Base-by-base conservation (phyloP, 1,140 invertebrate species). In the Trichonephila clavipes region DNA sequence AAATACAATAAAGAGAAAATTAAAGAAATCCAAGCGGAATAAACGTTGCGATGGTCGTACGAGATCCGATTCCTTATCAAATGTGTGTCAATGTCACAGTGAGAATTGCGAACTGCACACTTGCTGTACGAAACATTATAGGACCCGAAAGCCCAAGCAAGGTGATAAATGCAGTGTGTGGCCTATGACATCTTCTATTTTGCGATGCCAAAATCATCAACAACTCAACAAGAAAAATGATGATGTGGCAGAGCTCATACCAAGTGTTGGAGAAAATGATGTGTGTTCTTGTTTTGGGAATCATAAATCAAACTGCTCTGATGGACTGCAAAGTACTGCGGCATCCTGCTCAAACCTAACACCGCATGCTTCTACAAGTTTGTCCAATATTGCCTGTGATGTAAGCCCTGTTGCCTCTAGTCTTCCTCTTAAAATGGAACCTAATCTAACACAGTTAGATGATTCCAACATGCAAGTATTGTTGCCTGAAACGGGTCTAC, bases 121-220 rank as follows among this genome's bases (percentile, higher is more conserved):
- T 5, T 88, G 72, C n/a, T 89, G 92, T 44, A 19, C 87, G 5
- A 89, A 83, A 18, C 72, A 94, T 69, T 94, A 69, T 24, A 64
- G 81, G 40, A 66, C 62, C 77, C n/a, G 93, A 82, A 94, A 90
- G 16, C 61, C 24, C 19, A 89, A 89, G 18, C 51, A 16, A 19
- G 87, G 86, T 19, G 86, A 93, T 2, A 93, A 88, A 44, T 59
- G 72, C 34, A 93, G 85, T 62, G 72, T 94, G 4, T 89, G 93
- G 88, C 93, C 93, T 1, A 10, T 88, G 28, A 44, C 92, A n/a
- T 64, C 87, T 61, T 83, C 87, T 8, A 94, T 94, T 16, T 58
- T 94, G 8, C 59, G 88, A 40, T 94, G 87, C 88, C 93, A 94
- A 59, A 93, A 93, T 14, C 92, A 93, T 64, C 92, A 93, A 8